Base-by-base conservation (phyloP, 2,888 invertebrate species). In the Diarsia brunnea region DNA sequence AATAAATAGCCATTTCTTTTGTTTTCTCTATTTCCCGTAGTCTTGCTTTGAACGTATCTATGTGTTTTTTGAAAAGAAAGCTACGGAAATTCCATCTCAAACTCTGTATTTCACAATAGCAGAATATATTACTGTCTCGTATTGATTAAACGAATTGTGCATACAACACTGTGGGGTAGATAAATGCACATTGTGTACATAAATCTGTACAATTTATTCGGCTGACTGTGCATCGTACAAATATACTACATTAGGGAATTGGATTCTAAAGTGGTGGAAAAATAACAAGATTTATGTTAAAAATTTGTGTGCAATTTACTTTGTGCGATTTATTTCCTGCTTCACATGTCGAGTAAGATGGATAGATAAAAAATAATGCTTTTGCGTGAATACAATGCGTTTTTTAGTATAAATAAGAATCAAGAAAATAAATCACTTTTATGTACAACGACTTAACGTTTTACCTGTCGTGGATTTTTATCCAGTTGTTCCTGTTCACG, bases 191-290 rank as follows among this genome's bases (percentile, higher is more conserved):
- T 43, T 63, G 8, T 43, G 24, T 24, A 27, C 49, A 70, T 78
- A 85, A 82, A 85, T 73, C 61, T 53, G 53, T 53, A 60, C 58
- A 64, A 76, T 81, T 66, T 82, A 84, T 81, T 65, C 16, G 1
- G 10, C 24, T 58, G 81, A 65, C 74, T 60, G 43, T 70, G 49
- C 24, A 14, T 10, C 24, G 24, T 11, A 38, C 64, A 51, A 84
- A 80, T 70, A 68, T n/a, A 53, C 45, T 53, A 53, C 53, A 65
- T 60, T 77, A 64, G 47, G 31, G 24, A 58, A 73, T 65, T 38
- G 63, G 10, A 68, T 58, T 0, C 27, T 5, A 14, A 31, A 71
- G 60, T 81, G 61, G 21, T n/a, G 31, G 67, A 61, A 65, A 65
- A 82, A 61, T 68, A 60, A 69, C 19, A 65, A 68, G 51, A 79